Evolutionary conservation across 2,797 vertebrate species (phyloP), one percentile per base, ranked within the genome.

Genomic region (Sebastes diploproa): DNA sequence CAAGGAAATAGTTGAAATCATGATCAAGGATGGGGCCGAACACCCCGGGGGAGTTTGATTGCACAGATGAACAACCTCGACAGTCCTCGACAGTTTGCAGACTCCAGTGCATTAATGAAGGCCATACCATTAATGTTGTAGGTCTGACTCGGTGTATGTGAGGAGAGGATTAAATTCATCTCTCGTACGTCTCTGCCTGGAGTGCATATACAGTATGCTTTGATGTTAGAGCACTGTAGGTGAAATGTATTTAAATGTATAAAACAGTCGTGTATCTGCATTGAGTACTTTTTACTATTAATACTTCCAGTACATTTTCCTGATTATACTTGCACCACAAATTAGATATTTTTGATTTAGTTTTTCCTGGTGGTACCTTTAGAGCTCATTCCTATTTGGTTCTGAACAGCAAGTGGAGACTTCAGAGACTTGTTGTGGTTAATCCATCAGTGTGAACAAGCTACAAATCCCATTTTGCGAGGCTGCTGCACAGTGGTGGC

Each of bases 361-460:
- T 56, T 64, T 34, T 38, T 5, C 2, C 1, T 6, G 2, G 6
- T 12, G 11, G 5, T 18, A 22, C 10, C 25, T 50, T 55, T 27
- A 71, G 4, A 68, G 52, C 22, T 66, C 20, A 42, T 42, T 29
- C 42, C 42, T 11, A 56, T 70, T 74, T 72, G 27, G 16, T 63
- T 65, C 30, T 67, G 16, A 75, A 61, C 29, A 72, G 23, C 16
- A 50, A 32, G 25, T n/a, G 32, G 36, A 68, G 22, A 32, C 62
- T 38, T 78, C 3, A 68, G 16, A 64, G 27, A 70, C 9, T 63
- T 14, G 13, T 27, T 82, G 55, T 54, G 11, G 18, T 74, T 64
- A 79, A 84, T 86, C 50, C 73, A 77, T 86, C 82, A 71, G 50
- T 4, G 18, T 22, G 23, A 84, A 65, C 66, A 78, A 67, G 59